A percentile compares a stretch with the other conserved stretches of the same genome.
phyloP scores from a whole-genome alignment of 37 sponge, comb jelly and placozoan species.

The Beroe forskalii region DNA sequence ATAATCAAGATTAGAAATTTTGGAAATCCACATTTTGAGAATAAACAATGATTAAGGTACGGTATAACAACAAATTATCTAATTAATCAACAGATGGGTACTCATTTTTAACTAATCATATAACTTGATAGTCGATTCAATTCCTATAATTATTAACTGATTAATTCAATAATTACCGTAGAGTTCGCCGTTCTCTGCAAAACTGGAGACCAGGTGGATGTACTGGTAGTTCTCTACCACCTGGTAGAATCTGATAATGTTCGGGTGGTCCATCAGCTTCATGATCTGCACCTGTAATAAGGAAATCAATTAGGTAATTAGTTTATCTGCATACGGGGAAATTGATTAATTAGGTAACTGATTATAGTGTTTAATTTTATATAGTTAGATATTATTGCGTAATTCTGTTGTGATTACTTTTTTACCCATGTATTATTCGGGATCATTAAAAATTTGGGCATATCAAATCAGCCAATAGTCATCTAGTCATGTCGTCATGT shows the following conservation, averaged over 20 bases:
- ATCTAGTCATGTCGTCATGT: too few species aligned
- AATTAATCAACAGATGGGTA: too few species aligned
- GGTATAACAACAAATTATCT: too few species aligned
- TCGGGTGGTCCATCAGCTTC: slow-evolving; percentile 90
- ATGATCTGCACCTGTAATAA: slow-evolving; percentile 83
- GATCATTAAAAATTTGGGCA: too few species aligned
- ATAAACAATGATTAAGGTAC: too few species aligned
- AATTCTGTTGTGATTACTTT: too few species aligned
- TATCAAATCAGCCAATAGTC: too few species aligned
- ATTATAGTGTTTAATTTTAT: not conserved
- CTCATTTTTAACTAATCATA: too few species aligned
- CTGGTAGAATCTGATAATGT: slow-evolving; percentile 91
- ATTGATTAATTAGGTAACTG: not conserved
- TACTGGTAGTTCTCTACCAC: slow-evolving; percentile 66
- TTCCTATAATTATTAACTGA: too few species aligned
- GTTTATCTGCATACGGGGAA: not conserved
- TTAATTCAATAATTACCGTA: slow-evolving; percentile 27
- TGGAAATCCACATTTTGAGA: not conserved
- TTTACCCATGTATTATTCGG: too few species aligned
- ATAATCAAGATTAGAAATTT: not conserved
- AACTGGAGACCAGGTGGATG: slow-evolving; percentile 44
- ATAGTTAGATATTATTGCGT: not conserved
- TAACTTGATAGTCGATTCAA: too few species aligned
- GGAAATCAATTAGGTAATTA: not conserved
- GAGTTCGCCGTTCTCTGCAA: slow-evolving; percentile 34